A percentile compares a stretch with the other conserved stretches of the same genome.
These are phyloP conservation scores for Vespertilio murinus DNA, from an alignment of 2,797 vertebrate genomes.

Conservation along the genomic window DNA sequence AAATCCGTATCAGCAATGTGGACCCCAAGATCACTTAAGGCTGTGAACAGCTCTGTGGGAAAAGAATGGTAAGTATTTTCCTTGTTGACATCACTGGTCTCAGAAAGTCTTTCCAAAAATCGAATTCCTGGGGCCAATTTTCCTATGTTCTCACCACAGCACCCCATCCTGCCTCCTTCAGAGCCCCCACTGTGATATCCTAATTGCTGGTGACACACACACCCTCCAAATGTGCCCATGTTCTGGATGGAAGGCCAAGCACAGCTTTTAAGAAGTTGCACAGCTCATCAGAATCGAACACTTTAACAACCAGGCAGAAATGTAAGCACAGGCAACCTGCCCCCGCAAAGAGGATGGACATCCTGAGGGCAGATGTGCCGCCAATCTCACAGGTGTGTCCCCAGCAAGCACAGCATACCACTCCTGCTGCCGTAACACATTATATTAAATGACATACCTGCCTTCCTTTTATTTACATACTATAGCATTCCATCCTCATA, in stretches of 20 bases:
- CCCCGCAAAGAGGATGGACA: too few species aligned
- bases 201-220: neutral
- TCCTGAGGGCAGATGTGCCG: accelerated
- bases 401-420: accelerated
- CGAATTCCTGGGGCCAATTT: neutral
- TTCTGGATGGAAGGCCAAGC: neutral
- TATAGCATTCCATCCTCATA: neutral
- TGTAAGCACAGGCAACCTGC: neutral
- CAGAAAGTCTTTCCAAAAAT: neutral
- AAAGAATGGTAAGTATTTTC: neutral
- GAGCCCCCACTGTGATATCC: too few species aligned
- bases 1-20: neutral
- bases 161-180: neutral
- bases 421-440: too few species aligned
- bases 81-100: neutral
- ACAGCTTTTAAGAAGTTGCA: neutral
- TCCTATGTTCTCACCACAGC: too few species aligned
- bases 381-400: neutral
- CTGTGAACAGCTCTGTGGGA: neutral
- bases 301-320: neutral
- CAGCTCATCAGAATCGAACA: neutral
- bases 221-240: neutral
- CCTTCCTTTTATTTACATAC: neutral
- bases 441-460: neutral
- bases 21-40: too few species aligned